These are phyloP conservation scores for Plebejus melissa DNA, from an alignment of 2,888 invertebrate genomes.

Conservation along the genomic window DNA sequence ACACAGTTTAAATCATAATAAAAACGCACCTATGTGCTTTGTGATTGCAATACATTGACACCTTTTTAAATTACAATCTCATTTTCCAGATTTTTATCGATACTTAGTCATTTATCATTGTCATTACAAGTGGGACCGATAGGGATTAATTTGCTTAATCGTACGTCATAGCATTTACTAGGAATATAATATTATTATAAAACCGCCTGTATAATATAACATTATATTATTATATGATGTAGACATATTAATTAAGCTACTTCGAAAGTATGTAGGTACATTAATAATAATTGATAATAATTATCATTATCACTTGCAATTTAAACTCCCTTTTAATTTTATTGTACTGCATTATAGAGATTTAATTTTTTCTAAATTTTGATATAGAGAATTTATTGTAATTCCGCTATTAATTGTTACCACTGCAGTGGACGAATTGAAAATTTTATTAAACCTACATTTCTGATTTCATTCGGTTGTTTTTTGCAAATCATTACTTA, in stretches of 20 bases:
- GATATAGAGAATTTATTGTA: background rate
- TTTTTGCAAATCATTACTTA: background rate
- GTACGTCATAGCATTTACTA: background rate
- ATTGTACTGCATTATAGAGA: background rate
- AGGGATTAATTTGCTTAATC: background rate
- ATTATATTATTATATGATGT: background rate
- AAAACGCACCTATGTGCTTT: no score
- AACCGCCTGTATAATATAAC: background rate
- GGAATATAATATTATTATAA: background rate
- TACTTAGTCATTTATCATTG: background rate
- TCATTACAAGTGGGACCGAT: background rate
- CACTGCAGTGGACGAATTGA: no score
- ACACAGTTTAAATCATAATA: background rate
- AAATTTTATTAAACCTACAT: no score
- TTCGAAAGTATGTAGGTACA: no score
- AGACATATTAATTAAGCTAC: no score
- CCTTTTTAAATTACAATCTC: background rate
- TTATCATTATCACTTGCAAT: no score
- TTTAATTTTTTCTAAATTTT: background rate
- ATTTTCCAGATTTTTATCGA: background rate
- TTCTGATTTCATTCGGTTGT: no score
- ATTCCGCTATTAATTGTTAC: background rate
- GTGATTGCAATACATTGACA: no score
- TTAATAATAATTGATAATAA: no score
- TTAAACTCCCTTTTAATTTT: background rate